Conservation (phyloP, 1,140 invertebrate species). For the Augochlora pura region DNA sequence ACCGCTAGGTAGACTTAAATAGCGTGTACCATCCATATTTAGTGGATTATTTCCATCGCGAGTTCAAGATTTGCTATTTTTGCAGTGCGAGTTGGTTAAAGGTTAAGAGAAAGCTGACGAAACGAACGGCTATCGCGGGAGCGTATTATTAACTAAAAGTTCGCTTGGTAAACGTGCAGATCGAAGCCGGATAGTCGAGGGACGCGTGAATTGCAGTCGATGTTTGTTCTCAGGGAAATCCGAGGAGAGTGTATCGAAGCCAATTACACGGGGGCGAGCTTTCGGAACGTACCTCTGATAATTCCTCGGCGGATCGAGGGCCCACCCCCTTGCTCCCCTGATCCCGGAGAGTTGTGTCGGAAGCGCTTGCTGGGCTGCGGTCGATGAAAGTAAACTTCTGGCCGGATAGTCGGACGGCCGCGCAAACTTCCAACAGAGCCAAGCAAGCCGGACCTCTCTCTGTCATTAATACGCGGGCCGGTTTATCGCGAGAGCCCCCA, state of each 20-base stretch:
- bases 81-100: too few relatives aligned
- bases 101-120: too few relatives aligned
- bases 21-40: too few relatives aligned
- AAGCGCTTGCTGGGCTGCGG: conserved; percentile 11
- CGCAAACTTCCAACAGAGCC: neutral
- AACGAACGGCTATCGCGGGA: too few relatives aligned
- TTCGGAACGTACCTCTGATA: conserved; percentile 24
- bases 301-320: conserved; percentile 3
- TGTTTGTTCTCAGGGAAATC: conserved; percentile 15
- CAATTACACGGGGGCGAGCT: conserved; percentile 14
- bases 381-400: conserved; percentile 25
- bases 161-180: neutral
- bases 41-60: too few relatives aligned
- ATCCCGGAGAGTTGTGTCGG: neutral
- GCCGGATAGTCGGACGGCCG: too few relatives aligned
- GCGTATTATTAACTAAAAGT: too few relatives aligned
- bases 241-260: conserved; percentile 7
- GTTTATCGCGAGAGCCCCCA: neutral
- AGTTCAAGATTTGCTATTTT: too few relatives aligned
- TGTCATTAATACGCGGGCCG: neutral
- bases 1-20: too few relatives aligned
- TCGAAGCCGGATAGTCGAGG: neutral
- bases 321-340: too few relatives aligned
- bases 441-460: neutral
- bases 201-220: neutral